Base-by-base conservation (phyloP, 2,888 invertebrate species). In the Cryptocephalus primarius region DNA sequence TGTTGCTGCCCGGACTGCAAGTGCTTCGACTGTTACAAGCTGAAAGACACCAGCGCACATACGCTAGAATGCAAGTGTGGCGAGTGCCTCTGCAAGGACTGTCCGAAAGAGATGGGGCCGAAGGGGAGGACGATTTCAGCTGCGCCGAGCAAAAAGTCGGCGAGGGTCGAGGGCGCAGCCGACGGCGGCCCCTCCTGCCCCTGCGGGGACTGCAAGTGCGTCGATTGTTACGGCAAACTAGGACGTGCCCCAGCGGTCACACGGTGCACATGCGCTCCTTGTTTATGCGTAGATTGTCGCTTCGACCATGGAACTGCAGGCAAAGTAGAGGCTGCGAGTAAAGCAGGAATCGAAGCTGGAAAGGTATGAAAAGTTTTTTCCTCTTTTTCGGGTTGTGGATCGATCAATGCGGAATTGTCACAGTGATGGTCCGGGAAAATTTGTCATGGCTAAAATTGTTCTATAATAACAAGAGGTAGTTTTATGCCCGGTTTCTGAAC, bases 251-350 rank as follows among this genome's bases (percentile, higher is more conserved):
- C 36, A 12, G 11, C 2, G 14, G 45, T 41, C 2, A 8, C n/a
- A 6, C 44, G 44, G 38, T 54, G 54, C 41, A 43, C 34, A 4
- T 54, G 54, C 32, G 43, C 43, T 13, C 14, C 40, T 22, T 54
- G 54, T 33, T 33, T 52, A 8, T 54, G 54, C 39, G 45, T 52
- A 11, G 54, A 52, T 13, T 54, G 54, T 22, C 3, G 22, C 22
- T 22, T 22, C 6, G 22, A 22, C 22, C 22, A 22, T 22, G 22
- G 3, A 22, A 6, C 22, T 33, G 41, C 34, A 22, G 50, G 48
- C 40, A 44, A 45, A 22, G 4, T 8, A 12, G 12, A 9, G 8
- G 12, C 10, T 12, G 31, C 32, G 4, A 22, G 9, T n/a, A 14
- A 14, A 13, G 41, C 22, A 22, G 22, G n/a, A n/a, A n/a, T n/a